Percentiles rank a stretch among this genome's conserved stretches.
These are phyloP conservation scores for Apodemia duryi DNA, from an alignment of 2,888 invertebrate species.

Conservation along the genomic window DNA sequence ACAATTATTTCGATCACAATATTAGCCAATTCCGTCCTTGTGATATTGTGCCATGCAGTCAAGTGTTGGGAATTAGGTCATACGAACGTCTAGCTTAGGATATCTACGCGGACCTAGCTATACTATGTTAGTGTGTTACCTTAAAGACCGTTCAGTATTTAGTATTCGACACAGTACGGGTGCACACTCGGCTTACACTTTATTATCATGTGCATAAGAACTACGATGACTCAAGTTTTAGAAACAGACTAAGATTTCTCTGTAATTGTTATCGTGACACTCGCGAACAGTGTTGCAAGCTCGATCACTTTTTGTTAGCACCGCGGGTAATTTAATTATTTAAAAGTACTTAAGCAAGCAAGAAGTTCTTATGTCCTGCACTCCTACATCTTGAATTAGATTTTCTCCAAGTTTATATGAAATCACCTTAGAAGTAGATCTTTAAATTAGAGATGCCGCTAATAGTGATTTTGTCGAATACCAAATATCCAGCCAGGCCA, in stretches of 20 bases:
- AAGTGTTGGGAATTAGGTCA: slow-evolving; percentile 33
- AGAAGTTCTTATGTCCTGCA: background rate
- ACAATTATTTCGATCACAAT: slow-evolving; percentile 11
- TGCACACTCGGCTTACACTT: slow-evolving; percentile 1
- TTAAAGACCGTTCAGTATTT: slow-evolving; percentile 34
- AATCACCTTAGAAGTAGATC: no score
- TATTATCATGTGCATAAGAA: slow-evolving; percentile 22
- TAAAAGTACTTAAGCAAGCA: background rate
- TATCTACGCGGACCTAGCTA: slow-evolving; percentile 29
- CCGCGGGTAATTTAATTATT: background rate
- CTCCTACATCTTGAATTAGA: background rate
- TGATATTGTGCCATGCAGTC: slow-evolving; percentile 34
- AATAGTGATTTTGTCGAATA: no score
- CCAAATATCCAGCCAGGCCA: no score
- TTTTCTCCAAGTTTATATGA: background rate
- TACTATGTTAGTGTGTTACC: slow-evolving; percentile 33
- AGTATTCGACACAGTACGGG: slow-evolving; percentile 33
- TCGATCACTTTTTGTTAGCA: background rate
- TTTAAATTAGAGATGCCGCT: no score
- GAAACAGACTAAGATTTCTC: slow-evolving; percentile 51
- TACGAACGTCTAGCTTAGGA: slow-evolving; percentile 31
- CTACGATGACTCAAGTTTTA: slow-evolving; percentile 21
- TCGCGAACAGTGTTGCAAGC: slow-evolving; percentile 28
- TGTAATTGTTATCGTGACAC: slow-evolving; percentile 65
- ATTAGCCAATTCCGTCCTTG: slow-evolving; percentile 10